phyloP scores from a whole-genome alignment of 2,797 vertebrate species.

The Chelon labrosus region DNA sequence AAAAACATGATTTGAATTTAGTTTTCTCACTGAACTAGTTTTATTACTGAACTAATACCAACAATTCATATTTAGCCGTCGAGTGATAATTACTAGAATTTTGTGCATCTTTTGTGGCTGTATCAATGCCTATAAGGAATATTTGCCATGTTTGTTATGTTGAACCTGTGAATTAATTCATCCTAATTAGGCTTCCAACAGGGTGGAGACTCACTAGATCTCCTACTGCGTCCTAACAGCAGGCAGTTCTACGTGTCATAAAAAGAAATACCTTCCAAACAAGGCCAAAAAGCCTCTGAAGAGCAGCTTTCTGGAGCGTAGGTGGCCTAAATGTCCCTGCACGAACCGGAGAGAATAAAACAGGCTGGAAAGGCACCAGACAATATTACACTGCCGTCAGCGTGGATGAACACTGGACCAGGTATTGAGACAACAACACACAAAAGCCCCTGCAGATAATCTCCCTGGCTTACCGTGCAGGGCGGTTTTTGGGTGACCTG shows the following conservation, averaged over 20 bases:
- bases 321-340: conserved; percentile 56
- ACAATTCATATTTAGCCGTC: not conserved
- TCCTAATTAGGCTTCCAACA: not conserved
- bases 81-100: not conserved
- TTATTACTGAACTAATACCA: not conserved
- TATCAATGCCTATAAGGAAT: not conserved
- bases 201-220: not conserved
- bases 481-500: conserved; percentile 8
- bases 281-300: conserved; percentile 56
- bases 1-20: not conserved
- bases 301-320: conserved; percentile 36
- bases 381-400: conserved; percentile 24
- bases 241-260: conserved; percentile 19
- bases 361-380: conserved; percentile 24
- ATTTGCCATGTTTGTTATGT: not conserved
- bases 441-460: conserved; percentile 40
- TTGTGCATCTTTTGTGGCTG: not conserved
- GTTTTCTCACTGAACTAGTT: not conserved
- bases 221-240: not conserved
- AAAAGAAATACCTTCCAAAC: conserved; percentile 34
- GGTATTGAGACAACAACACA: conserved; percentile 28
- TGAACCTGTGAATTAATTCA: not conserved
- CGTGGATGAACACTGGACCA: conserved; percentile 27
- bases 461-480: conserved; percentile 11
- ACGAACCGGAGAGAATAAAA: conserved; percentile 43